Evolutionary conservation across 92 coral and sea anemone genomes (phyloP), one percentile per base, ranked within the genome.

Genomic region (Diadumene lineata): DNA sequence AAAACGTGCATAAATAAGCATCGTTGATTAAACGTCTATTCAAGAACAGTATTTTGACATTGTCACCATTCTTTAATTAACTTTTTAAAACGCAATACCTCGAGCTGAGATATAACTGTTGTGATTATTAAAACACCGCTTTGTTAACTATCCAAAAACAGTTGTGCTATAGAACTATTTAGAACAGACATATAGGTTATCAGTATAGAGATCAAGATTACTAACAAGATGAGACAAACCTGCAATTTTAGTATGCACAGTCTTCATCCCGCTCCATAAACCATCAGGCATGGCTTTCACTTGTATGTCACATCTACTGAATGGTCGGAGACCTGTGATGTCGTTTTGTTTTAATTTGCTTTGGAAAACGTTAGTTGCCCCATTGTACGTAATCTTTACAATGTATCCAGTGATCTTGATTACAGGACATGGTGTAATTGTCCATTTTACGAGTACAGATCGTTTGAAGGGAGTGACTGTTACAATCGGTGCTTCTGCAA

Each of bases 271-370:
- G 22, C 74, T 69, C 74, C 73, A 68, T 43, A 43, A 1, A 43
- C 57, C 74, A 69, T 30, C 23, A 24, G 30, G 19, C 13, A 50
- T 13, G n/a, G 38, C 74, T 19, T 69, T 69, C 10, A 69, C 43
- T 48, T 55, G 74, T 28, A 69, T 32, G 23, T 55, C 29, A 55
- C 50, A 69, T 31, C 50, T 46, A 69, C 60, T 27, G 74, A 34
- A 69, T 21, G 74, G 74, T 7, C 25, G 44, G 10, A 69, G 74
- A 10, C n/a, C 57, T 29, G 60, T 69, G 31, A 69, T 30, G 74
- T 46, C 50, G 33, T 69, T 24, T 7, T 33, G 21, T 55, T 11
- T 6, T 24, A 19, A 31, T 32, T 55, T 11, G 7, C 0, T 22
- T 32, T 69, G 10, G 58, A 23, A 22, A 69, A 69, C 32, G 0